Conservation (phyloP, 2,797 vertebrate species). For the Manis crassicaudata region DNA sequence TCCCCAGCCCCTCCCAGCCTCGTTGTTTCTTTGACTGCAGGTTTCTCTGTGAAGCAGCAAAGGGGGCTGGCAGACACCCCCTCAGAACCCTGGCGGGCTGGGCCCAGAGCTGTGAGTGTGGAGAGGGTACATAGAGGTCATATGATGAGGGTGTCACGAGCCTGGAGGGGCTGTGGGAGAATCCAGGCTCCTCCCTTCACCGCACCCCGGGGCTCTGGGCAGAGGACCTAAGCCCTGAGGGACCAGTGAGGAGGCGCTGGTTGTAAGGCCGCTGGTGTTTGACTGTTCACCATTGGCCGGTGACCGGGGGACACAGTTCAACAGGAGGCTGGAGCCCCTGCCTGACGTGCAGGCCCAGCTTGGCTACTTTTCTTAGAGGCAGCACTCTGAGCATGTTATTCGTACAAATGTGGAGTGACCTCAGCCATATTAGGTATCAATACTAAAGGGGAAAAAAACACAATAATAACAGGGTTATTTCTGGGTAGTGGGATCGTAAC, state of each 20-base stretch:
- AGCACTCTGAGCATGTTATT: not conserved
- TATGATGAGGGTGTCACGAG: not conserved
- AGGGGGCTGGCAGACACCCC: not conserved
- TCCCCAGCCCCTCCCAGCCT: not conserved
- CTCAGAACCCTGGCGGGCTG: no score
- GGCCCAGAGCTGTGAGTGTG: not conserved
- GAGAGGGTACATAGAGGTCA: not conserved
- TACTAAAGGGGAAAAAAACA: not conserved
- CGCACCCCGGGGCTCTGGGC: not conserved
- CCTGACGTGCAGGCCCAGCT: fast-evolving
- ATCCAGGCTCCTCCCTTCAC: not conserved
- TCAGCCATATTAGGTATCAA: not conserved
- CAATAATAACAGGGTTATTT: not conserved
- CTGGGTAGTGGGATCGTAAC: not conserved
- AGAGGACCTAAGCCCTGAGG: not conserved
- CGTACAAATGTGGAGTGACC: not conserved
- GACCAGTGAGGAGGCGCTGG: not conserved
- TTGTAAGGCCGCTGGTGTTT: not conserved
- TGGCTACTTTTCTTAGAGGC: not conserved
- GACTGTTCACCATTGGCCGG: not conserved
- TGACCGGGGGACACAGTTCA: not conserved
- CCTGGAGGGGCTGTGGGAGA: not conserved
- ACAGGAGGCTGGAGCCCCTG: not conserved
- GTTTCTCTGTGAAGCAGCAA: not conserved
- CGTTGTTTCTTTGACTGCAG: not conserved